phyloP scores from a whole-genome alignment of 1,140 invertebrate genomes.

The Planococcus citri region DNA sequence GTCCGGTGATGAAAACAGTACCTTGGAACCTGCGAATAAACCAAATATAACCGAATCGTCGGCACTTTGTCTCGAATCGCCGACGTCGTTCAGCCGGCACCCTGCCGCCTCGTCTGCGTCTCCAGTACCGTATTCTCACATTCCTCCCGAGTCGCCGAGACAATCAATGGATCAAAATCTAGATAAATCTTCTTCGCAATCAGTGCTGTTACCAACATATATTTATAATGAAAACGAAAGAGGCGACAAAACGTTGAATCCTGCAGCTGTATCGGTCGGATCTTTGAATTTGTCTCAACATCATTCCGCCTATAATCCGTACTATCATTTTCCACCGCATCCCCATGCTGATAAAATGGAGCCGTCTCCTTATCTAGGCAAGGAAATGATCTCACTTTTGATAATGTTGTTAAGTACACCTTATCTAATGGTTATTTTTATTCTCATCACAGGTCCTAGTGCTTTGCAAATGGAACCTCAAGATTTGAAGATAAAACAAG shows the following conservation, averaged over 20 bases:
- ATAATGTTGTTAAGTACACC: too few relatives aligned
- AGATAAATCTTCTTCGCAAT: conserved; percentile 9
- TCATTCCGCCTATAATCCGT: background rate
- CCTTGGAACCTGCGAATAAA: background rate
- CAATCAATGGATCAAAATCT: background rate
- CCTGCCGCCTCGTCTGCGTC: background rate
- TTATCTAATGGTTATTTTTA: too few relatives aligned
- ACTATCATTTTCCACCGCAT: conserved; percentile 28
- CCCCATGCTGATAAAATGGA: conserved; percentile 27
- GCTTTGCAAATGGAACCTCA: conserved; percentile 45
- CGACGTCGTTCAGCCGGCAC: background rate
- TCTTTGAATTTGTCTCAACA: conserved; percentile 3
- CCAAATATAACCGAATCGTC: background rate
- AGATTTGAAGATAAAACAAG: conserved; percentile 67
- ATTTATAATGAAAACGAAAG: conserved; percentile 3
- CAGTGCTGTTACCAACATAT: conserved; percentile 23
- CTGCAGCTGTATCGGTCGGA: background rate
- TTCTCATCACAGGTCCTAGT: background rate
- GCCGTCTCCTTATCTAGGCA: conserved; percentile 25
- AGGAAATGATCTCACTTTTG: background rate
- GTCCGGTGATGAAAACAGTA: background rate
- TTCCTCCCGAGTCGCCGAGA: background rate
- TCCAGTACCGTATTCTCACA: background rate
- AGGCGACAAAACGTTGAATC: background rate
- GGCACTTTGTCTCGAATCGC: background rate